phyloP scores from a whole-genome alignment of 2,797 vertebrate species.

The Catamblyrhynchus diadema region DNA sequence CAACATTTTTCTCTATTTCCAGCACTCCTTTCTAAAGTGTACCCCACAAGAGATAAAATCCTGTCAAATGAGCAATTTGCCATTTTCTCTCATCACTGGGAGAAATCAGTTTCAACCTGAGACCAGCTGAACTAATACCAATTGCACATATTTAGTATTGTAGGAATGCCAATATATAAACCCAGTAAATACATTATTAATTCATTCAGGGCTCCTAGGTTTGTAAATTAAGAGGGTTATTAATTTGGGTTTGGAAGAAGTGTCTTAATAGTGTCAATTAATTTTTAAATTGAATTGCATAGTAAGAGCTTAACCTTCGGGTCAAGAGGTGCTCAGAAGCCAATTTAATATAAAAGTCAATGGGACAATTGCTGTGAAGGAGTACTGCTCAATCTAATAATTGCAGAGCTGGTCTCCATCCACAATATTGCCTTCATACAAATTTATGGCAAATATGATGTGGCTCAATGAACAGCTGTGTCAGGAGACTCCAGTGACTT shows the following conservation, averaged over 20 bases:
- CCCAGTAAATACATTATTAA: constrained; percentile 6
- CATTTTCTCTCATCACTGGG: not conserved
- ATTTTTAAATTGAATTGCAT: constrained; percentile 33
- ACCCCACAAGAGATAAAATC: not conserved
- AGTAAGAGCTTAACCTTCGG: constrained; percentile 21
- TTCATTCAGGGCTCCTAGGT: not conserved
- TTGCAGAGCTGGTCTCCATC: not conserved
- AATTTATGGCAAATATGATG: not conserved
- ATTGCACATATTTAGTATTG: not conserved
- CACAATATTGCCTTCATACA: not conserved
- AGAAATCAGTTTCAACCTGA: not conserved
- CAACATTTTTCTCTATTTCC: not conserved
- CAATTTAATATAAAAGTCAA: constrained; percentile 37
- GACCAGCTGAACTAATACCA: not conserved
- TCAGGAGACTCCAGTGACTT: not conserved
- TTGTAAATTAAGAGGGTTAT: constrained; percentile 13
- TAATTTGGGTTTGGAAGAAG: constrained; percentile 10
- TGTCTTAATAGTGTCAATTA: constrained; percentile 38
- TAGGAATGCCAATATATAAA: not conserved
- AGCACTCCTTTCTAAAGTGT: not conserved
- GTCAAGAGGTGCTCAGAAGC: constrained; percentile 32
- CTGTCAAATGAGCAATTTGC: not conserved
- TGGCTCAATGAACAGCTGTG: not conserved
- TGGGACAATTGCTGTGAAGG: not conserved
- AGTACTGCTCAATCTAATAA: not conserved